phyloP scores from a whole-genome alignment of 2,888 invertebrate species.

The Lepidochrysops patricia region DNA sequence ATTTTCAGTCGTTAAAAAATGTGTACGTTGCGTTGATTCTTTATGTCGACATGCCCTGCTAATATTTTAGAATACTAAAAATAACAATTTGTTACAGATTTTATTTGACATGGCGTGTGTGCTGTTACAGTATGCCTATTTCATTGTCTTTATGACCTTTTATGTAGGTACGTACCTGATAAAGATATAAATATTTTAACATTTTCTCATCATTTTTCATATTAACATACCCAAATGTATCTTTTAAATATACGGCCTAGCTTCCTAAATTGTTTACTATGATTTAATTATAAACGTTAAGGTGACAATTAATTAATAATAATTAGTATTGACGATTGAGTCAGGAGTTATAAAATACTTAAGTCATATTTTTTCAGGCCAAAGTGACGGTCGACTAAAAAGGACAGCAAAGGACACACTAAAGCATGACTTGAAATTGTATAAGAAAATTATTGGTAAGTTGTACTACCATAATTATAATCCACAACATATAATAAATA shows the following conservation, averaged over 20 bases:
- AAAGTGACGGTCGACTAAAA: slow-evolving; percentile 60
- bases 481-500: too few species aligned
- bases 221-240: too few species aligned
- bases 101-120: slow-evolving; percentile 29
- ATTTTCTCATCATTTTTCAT: too few species aligned
- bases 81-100: slow-evolving; percentile 45
- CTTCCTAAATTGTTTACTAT: too few species aligned
- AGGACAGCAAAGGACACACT: slow-evolving; percentile 46
- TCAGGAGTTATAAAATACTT: neutral
- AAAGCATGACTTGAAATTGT: slow-evolving; percentile 45
- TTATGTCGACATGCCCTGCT: too few species aligned
- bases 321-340: neutral
- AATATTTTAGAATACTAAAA: too few species aligned
- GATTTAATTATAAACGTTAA: too few species aligned
- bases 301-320: too few species aligned
- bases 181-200: too few species aligned
- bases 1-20: too few species aligned
- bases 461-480: neutral
- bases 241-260: too few species aligned
- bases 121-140: slow-evolving; percentile 36
- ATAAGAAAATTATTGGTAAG: slow-evolving; percentile 53
- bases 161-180: slow-evolving; percentile 41
- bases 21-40: too few species aligned
- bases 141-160: slow-evolving; percentile 40
- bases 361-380: slow-evolving; percentile 36